Percentiles rank a stretch among this genome's conserved stretches.
Evolutionary conservation across 2,888 invertebrate species (phyloP).

Genomic region (Torymus aiolomorphi): DNA sequence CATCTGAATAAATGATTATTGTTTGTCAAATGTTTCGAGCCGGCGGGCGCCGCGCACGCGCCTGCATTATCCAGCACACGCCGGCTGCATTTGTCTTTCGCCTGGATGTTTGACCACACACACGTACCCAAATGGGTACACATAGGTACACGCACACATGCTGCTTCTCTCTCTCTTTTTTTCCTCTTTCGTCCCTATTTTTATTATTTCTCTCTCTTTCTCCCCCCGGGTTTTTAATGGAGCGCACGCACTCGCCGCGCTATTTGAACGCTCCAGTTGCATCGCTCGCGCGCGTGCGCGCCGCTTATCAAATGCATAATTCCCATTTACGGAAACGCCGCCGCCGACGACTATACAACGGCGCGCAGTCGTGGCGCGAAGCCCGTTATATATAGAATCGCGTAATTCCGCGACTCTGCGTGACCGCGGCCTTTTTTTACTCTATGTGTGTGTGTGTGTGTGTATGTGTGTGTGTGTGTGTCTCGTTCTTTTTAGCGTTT

Average conservation of each 20-base stretch:
- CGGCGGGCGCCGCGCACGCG: constrained; percentile 48
- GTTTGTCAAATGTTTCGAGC: constrained; percentile 74
- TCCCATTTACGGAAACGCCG: constrained; percentile 70
- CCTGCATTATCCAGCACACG: neutral
- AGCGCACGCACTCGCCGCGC: constrained; percentile 61
- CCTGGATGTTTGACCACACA: constrained; percentile 15
- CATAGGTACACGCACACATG: too few species aligned
- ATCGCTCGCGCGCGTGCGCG: constrained; percentile 17
- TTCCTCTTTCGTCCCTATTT: neutral
- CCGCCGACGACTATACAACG: neutral
- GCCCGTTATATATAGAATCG: constrained; percentile 41
- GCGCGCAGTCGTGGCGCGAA: neutral
- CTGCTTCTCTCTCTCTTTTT: neutral
- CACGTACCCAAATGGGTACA: neutral
- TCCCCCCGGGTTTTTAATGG: neutral
- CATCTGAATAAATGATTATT: constrained; percentile 75
- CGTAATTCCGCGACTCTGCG: constrained; percentile 16
- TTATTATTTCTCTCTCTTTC: neutral
- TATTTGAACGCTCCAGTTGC: constrained; percentile 74
- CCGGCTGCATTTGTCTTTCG: constrained; percentile 22
- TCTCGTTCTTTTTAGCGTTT: neutral
- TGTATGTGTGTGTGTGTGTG: neutral
- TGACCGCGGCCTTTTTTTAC: constrained; percentile 8
- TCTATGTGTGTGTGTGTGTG: neutral
- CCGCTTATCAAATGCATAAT: constrained; percentile 72